These are phyloP conservation scores for Trachymyrmex septentrionalis DNA, from an alignment of 1,140 invertebrate genomes.

Conservation along the genomic window DNA sequence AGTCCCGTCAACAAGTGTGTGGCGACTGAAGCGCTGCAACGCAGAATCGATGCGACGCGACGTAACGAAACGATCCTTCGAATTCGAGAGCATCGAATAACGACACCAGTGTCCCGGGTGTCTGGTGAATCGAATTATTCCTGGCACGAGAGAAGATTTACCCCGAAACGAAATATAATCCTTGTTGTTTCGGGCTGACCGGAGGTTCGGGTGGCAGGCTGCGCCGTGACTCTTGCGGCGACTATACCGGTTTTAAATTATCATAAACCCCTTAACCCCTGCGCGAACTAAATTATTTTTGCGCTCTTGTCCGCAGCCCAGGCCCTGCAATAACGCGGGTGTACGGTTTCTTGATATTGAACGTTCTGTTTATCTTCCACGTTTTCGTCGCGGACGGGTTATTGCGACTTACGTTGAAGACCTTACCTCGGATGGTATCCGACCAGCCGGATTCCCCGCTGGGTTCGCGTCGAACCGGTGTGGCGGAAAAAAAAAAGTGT, in stretches of 20 bases:
- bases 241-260: conserved; percentile 60
- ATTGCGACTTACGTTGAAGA: background rate
- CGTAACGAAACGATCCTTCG: background rate
- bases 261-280: conserved; percentile 39
- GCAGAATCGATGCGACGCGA: background rate
- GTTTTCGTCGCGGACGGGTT: background rate
- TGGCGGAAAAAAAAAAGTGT: conserved; percentile 15
- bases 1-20: conserved; percentile 78
- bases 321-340: background rate
- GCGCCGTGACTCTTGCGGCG: conserved; percentile 11
- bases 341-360: background rate
- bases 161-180: background rate
- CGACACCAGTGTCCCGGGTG: background rate
- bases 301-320: conserved; percentile 4
- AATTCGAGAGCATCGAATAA: background rate
- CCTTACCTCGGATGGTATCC: background rate
- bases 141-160: background rate
- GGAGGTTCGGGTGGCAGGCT: background rate
- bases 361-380: conserved; percentile 16
- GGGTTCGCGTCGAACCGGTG: background rate
- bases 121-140: conserved; percentile 13
- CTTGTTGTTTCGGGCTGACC: background rate
- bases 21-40: conserved; percentile 74
- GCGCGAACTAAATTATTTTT: conserved; percentile 56
- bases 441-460: background rate